These are phyloP conservation scores for Aphaenogaster rudis DNA, from an alignment of 1,140 invertebrate species.

Conservation along the genomic window DNA sequence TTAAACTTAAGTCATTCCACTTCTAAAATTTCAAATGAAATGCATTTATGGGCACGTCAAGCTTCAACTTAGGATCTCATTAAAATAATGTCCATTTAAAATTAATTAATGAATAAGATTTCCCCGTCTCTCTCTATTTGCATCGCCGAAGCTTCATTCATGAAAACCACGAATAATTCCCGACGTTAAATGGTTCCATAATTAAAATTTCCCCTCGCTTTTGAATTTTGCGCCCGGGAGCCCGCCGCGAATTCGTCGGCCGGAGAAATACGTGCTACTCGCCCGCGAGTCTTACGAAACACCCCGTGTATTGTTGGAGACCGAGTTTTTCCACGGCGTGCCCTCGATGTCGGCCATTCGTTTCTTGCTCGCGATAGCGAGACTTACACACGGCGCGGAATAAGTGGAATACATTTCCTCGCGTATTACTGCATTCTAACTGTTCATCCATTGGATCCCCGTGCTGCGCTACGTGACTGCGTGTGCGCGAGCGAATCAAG, in stretches of 20 bases:
- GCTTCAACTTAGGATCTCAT: conserved; percentile 34
- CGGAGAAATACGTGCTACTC: not conserved
- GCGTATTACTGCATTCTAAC: conserved; percentile 67
- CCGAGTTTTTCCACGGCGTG: conserved; percentile 34
- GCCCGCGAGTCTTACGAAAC: conserved; percentile 36
- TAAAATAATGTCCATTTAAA: conserved; percentile 51
- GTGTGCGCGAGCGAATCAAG: conserved; percentile 68
- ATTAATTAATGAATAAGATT: conserved; percentile 54
- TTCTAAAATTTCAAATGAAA: conserved; percentile 48
- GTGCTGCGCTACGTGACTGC: conserved; percentile 51
- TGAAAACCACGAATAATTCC: conserved; percentile 38
- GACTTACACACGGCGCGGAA: conserved; percentile 48
- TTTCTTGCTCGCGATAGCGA: conserved; percentile 55
- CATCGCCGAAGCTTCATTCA: conserved; percentile 42
- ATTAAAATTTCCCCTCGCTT: conserved; percentile 27
- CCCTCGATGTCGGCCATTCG: conserved; percentile 42
- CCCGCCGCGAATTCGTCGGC: not conserved
- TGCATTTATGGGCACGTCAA: conserved; percentile 39
- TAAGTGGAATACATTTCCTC: conserved; percentile 67
- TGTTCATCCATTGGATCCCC: conserved; percentile 68
- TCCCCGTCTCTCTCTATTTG: conserved; percentile 29
- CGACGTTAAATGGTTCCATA: conserved; percentile 35
- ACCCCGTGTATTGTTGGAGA: conserved; percentile 11
- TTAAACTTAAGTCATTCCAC: conserved; percentile 46
- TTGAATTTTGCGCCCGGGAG: not conserved